Conservation (phyloP, 2,797 vertebrate species). For the Sebastes ruberrimus region DNA sequence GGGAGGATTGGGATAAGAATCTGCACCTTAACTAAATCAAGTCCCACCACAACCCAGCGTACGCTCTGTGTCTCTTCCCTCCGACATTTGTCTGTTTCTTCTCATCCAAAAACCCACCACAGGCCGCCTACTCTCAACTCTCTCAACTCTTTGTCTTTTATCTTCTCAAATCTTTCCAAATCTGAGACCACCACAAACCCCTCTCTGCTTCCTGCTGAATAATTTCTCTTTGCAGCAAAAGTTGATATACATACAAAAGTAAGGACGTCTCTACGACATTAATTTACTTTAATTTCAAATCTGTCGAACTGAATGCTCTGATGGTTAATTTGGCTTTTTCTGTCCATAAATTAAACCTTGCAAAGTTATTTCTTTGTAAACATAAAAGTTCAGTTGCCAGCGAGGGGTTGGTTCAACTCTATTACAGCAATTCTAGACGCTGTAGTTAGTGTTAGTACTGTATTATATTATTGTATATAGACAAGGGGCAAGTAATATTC, state of each 20-base stretch:
- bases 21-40: conserved; percentile 80
- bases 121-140: conserved; percentile 69
- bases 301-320: no score
- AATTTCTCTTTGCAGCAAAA: conserved; percentile 7
- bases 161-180: conserved; percentile 69
- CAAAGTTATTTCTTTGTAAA: not conserved
- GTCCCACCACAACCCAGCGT: conserved; percentile 78
- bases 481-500: not conserved
- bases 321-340: not conserved
- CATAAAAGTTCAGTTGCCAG: not conserved
- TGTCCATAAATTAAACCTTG: not conserved
- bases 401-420: not conserved
- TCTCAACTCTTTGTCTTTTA: conserved; percentile 51
- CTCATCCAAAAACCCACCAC: conserved; percentile 77
- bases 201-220: conserved; percentile 41
- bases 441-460: not conserved
- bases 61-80: conserved; percentile 43
- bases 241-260: not conserved
- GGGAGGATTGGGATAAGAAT: conserved; percentile 76
- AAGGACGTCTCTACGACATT: not conserved
- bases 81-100: conserved; percentile 56
- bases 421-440: not conserved
- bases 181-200: conserved; percentile 83
- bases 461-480: not conserved
- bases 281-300: not conserved